Conservation (phyloP, 2,888 invertebrate genomes). For the Artemia sinica region DNA sequence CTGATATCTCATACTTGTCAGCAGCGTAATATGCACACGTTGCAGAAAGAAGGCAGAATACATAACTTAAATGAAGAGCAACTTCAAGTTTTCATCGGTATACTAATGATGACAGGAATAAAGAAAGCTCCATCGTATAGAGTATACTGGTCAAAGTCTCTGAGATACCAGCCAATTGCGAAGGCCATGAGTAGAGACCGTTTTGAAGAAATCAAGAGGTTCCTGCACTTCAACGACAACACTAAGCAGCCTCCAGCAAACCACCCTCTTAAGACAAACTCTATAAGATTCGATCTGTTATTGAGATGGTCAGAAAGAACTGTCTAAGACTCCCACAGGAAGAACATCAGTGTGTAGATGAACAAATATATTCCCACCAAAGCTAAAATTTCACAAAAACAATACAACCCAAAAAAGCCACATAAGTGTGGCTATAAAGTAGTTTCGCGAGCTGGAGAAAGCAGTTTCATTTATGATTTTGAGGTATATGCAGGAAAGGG, state of each 20-base stretch:
- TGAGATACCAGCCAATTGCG: not conserved
- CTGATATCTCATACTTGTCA: no score
- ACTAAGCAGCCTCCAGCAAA: no score
- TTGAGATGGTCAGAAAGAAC: not conserved
- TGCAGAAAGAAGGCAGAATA: no score
- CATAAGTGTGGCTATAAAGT: no score
- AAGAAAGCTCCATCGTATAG: not conserved
- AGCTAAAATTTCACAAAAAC: no score
- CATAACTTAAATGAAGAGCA: not conserved
- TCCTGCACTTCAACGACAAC: no score
- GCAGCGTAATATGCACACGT: no score
- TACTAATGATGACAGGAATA: not conserved
- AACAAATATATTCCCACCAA: no score
- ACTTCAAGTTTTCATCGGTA: not conserved
- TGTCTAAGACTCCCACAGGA: constrained; percentile 3
- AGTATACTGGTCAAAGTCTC: not conserved
- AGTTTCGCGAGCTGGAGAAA: no score
- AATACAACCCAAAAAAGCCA: no score
- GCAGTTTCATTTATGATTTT: no score
- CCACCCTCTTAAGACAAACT: not conserved
- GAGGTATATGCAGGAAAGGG: no score
- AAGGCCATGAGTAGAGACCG: not conserved
- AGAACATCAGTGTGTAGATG: not conserved
- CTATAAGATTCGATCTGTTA: not conserved
- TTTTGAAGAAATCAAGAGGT: not conserved